phyloP scores from a whole-genome alignment of 2,797 vertebrate genomes.

The Schizothorax lantsangensis region DNA sequence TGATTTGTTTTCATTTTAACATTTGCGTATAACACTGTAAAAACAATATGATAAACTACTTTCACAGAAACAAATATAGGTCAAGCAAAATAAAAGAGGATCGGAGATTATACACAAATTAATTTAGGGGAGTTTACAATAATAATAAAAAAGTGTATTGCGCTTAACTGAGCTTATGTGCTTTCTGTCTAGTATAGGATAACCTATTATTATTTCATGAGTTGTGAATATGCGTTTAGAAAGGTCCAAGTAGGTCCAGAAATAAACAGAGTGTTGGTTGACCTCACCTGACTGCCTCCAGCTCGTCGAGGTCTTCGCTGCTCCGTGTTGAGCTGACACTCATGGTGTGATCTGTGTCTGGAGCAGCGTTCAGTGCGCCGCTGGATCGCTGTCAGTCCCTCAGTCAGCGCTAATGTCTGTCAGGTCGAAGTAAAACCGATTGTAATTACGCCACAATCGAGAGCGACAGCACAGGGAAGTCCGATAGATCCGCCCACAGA shows the following conservation, averaged over 20 bases:
- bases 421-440: not conserved
- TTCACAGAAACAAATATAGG: not conserved
- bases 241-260: not conserved
- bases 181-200: not conserved
- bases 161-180: not conserved
- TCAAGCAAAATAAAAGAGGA: not conserved
- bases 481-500: constrained; percentile 19
- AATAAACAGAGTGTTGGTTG: not conserved
- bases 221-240: not conserved
- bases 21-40: not conserved
- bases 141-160: not conserved
- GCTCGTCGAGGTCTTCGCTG: constrained; percentile 67
- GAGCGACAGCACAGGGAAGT: constrained; percentile 30
- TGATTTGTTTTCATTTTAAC: not conserved
- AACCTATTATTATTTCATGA: not conserved
- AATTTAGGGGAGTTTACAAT: too few relatives aligned
- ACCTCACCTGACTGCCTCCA: constrained; percentile 75
- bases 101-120: not conserved
- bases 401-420: not conserved
- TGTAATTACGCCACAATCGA: not conserved
- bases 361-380: not conserved
- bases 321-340: constrained; percentile 68
- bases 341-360: constrained; percentile 59
- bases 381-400: too few relatives aligned
- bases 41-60: not conserved